Evolutionary conservation across 1,140 invertebrate species (phyloP), one percentile per base, ranked within the genome.

Genomic region (Cydia amplana): DNA sequence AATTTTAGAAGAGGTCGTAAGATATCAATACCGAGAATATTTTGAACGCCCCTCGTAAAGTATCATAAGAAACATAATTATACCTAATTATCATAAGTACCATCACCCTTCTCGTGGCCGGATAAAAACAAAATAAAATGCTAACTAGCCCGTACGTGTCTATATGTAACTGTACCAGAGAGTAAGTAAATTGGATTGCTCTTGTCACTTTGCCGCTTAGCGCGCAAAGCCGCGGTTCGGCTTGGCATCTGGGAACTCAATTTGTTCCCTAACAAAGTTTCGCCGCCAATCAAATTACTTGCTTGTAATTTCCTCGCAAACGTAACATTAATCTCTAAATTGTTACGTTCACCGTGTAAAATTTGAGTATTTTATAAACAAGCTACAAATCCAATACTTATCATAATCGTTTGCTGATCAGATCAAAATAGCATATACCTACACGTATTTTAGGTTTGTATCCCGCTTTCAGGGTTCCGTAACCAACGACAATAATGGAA

Each of bases 251-350:
- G 55, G 18, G 55, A 60, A 60, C 55, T 60, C 20, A 60, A 60
- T 60, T 60, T 60, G 23, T 60, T 55, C 55, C 16, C 55, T 60
- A 60, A 60, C 55, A 60, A 60, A 60, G 55, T 60, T 60, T 60
- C 55, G 55, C 55, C 55, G 20, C 51, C 51, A 55, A 60, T 60
- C 55, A 60, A 60, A 60, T 60, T 60, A 60, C 55, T 70, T 70
- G n/a, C 28, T 36, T 36, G 28, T 70, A 70, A 70, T 70, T 70
- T 16, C 28, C 32, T 70, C 65, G 65, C 65, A 70, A 70, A 70
- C 65, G 43, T 36, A 70, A 70, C 65, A 36, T 36, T 70, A 70
- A 70, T 70, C 65, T 65, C 25, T 32, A 65, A 70, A 70, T 70
- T 36, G 65, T 70, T 36, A 70, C 65, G 32, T 36, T 70, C 28